phyloP scores from a whole-genome alignment of 92 coral and sea anemone species.

The Nematostella vectensis region DNA sequence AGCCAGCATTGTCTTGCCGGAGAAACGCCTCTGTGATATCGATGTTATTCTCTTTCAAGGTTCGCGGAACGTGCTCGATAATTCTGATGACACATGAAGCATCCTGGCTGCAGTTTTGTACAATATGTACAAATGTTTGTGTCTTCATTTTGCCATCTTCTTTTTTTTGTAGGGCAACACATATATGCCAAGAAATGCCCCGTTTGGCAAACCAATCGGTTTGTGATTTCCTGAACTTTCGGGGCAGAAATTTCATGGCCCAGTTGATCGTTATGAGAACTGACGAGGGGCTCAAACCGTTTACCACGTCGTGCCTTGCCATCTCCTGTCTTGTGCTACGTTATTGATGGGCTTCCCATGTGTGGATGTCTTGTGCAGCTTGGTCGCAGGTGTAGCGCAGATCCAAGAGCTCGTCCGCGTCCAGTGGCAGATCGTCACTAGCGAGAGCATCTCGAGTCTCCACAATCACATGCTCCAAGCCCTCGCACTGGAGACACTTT shows the following conservation, averaged over 20 bases:
- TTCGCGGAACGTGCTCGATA: slow-evolving; percentile 11
- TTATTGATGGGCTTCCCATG: slow-evolving; percentile 8
- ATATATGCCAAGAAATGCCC: slow-evolving; percentile 16
- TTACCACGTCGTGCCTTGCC: slow-evolving; percentile 5
- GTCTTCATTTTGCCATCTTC: slow-evolving; percentile 14
- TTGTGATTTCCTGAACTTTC: slow-evolving; percentile 9
- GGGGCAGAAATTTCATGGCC: too few relatives aligned
- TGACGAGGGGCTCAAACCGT: background rate
- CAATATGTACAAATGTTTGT: slow-evolving; percentile 15
- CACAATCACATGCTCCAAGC: slow-evolving; percentile 13
- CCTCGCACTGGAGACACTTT: slow-evolving; percentile 41
- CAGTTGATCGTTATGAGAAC: too few relatives aligned
- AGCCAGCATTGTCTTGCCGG: slow-evolving; percentile 24
- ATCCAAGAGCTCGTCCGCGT: background rate
- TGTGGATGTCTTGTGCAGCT: slow-evolving; percentile 1
- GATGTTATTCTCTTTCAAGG: slow-evolving; percentile 7
- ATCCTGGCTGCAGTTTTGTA: slow-evolving; percentile 16
- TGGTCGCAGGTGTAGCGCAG: slow-evolving; percentile 1
- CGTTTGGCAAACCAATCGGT: slow-evolving; percentile 23
- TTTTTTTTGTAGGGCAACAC: slow-evolving; percentile 12
- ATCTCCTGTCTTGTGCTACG: slow-evolving; percentile 7
- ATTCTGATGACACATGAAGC: slow-evolving; percentile 18
- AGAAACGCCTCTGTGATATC: slow-evolving; percentile 8
- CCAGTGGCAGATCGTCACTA: background rate
- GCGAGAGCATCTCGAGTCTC: slow-evolving; percentile 17